Base-by-base conservation (phyloP, 2,113 vertebrate genomes). In the Atlantisia rogersi region DNA sequence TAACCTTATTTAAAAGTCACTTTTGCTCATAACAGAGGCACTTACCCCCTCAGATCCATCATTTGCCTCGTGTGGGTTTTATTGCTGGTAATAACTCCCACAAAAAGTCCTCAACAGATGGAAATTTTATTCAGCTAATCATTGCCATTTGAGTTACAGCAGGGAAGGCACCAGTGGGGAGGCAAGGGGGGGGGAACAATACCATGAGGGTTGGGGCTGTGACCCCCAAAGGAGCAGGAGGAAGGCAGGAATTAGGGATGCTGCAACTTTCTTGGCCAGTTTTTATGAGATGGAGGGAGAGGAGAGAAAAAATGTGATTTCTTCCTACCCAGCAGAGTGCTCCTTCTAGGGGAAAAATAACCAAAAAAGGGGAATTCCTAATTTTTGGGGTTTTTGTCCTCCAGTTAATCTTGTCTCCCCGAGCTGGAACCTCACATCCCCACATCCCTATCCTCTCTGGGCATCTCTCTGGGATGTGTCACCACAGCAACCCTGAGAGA, bases 71-170 rank as follows among this genome's bases (percentile, higher is more conserved):
- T 28, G 28, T n/a, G 6, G 4, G 56, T 88, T 97, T 97, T 96
- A 97, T 86, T 68, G 85, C 88, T 4, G 6, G 88, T 75, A 95
- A 93, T 96, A 97, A 97, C 65, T 93, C 96, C 93, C 6, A 0
- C 90, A 86, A 97, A 86, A 97, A 97, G 84, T 96, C 95, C 90
- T 95, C 96, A 87, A 82, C 97, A 97, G 97, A 96, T 95, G 96
- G 97, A 86, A 94, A 94, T 95, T 97, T 97, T 90, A 96, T 94
- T 86, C 82, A 76, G 64, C 52, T 96, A 80, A 97, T 97, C 90
- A 73, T 26, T 59, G 79, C 39, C 10, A 1, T 87, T 73, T 74
- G 96, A 96, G 86, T 86, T 76, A 53, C 32, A 3, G 62, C 21
- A 0, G 82, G 63, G 82, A 87, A 77, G 39, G 39, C 7, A 31